Evolutionary conservation across 2,888 invertebrate genomes (phyloP), one percentile per base, ranked within the genome.

Genomic region (Mayetiola destructor): DNA sequence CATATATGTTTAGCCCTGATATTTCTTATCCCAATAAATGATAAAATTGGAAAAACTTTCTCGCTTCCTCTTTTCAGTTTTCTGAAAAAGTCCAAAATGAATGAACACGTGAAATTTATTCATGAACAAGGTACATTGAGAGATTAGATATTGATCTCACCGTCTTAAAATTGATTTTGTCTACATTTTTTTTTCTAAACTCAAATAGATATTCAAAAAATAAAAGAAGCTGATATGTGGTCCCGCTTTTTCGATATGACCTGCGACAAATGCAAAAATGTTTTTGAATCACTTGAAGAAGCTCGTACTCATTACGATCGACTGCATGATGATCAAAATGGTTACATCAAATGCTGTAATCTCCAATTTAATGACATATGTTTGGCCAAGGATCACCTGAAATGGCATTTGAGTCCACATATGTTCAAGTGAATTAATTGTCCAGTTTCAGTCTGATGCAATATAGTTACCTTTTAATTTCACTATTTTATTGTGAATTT

Each of bases 341-440:
- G 48, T n/a, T 48, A 48, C 9, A 48, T 48, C 14, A 48, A 48
- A 27, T 48, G 48, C 18, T 48, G 48, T 20, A 32, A 32, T 32
- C 8, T 32, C 8, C 8, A 32, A 32, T 32, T 32, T 9, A 32
- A 12, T 9, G 6, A 32, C 32, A 8, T 8, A 32, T 32, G 6
- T 32, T 6, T 6, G 5, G 27, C 27, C 3, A n/a, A 27, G 27
- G 4, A 23, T 2, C 48, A 48, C 16, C 20, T 39, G 20, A 3
- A 39, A 18, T 20, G 39, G 6, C 39, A 39, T 39, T 39, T 39
- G 39, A 18, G 20, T 39, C 39, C 39, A 5, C 18, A 39, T 3
- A 39, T 6, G 20, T 39, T 39, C 10, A 39, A 39, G 39, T 39
- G n/a, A n/a, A n/a, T n/a, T n/a, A n/a, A n/a, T n/a, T n/a, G n/a